phyloP scores from a whole-genome alignment of 2,113 vertebrate species.

The Menidia beryllina region DNA sequence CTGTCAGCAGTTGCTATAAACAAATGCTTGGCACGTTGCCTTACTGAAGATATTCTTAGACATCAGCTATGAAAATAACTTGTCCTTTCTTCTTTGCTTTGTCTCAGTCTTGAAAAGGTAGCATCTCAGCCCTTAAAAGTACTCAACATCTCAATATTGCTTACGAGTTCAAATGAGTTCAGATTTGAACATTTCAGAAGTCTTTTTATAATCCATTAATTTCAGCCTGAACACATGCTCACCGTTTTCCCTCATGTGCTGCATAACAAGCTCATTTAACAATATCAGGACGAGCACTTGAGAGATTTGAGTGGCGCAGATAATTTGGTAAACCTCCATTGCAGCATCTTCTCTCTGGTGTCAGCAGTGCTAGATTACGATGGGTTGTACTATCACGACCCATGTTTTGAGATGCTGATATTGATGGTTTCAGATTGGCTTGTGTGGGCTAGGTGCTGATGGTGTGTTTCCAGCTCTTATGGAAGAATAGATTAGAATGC shows the following conservation, averaged over 20 bases:
- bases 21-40: constrained; percentile 38
- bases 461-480: background rate
- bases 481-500: constrained; percentile 33
- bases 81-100: constrained; percentile 9
- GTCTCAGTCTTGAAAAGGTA: constrained; percentile 5
- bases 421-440: constrained; percentile 35
- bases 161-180: background rate
- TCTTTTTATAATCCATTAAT: background rate
- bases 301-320: constrained; percentile 45
- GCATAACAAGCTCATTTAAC: constrained; percentile 46
- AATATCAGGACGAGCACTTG: constrained; percentile 15
- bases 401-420: constrained; percentile 31
- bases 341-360: too few relatives aligned
- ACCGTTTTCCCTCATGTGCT: constrained; percentile 10
- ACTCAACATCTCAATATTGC: background rate
- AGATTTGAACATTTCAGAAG: background rate
- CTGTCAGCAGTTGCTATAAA: constrained; percentile 36
- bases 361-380: constrained; percentile 38
- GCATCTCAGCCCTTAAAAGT: background rate
- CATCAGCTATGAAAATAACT: constrained; percentile 56
- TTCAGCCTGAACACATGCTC: background rate
- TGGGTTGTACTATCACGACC: constrained; percentile 56
- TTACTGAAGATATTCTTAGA: constrained; percentile 70
- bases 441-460: background rate
- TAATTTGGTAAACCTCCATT: too few relatives aligned